Conservation (phyloP, 2,888 invertebrate genomes). For the Drosophila multiciliata region DNA sequence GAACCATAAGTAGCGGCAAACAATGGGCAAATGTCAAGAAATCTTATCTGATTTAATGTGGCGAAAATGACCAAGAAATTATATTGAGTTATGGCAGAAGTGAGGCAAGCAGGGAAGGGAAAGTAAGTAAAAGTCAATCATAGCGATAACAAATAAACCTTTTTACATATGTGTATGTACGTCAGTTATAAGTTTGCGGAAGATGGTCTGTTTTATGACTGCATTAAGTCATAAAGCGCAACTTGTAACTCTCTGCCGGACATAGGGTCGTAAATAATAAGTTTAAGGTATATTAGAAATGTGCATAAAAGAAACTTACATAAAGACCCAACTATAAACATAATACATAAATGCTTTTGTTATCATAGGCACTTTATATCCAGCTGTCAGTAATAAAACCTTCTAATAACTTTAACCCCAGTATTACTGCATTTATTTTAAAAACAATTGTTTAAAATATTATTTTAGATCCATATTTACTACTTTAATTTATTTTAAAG, state of each 20-base stretch:
- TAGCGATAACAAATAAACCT: slow-evolving; percentile 26
- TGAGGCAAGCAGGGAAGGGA: not conserved
- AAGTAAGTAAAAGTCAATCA: not conserved
- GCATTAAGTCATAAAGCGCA: slow-evolving; percentile 30
- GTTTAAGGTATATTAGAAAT: slow-evolving; percentile 3
- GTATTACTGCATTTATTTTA: not conserved
- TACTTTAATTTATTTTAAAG: not conserved
- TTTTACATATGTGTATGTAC: slow-evolving; percentile 23
- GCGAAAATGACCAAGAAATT: slow-evolving; percentile 43
- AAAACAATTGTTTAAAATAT: not conserved
- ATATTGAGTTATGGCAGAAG: slow-evolving; percentile 27
- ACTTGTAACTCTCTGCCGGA: slow-evolving; percentile 11
- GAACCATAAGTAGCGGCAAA: slow-evolving; percentile 38
- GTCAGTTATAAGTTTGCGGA: slow-evolving; percentile 16
- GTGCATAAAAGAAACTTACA: slow-evolving; percentile 6
- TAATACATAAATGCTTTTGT: not conserved
- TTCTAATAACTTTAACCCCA: not conserved
- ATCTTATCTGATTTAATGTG: slow-evolving; percentile 39
- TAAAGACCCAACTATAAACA: not conserved
- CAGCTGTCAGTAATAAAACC: not conserved
- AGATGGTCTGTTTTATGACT: slow-evolving; percentile 33
- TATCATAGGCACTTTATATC: not conserved
- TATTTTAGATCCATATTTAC: not conserved
- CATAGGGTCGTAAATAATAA: slow-evolving; percentile 36
- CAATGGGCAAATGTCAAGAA: slow-evolving; percentile 30